Conservation (phyloP, 1,140 invertebrate species). For the Zaprionus capensis region DNA sequence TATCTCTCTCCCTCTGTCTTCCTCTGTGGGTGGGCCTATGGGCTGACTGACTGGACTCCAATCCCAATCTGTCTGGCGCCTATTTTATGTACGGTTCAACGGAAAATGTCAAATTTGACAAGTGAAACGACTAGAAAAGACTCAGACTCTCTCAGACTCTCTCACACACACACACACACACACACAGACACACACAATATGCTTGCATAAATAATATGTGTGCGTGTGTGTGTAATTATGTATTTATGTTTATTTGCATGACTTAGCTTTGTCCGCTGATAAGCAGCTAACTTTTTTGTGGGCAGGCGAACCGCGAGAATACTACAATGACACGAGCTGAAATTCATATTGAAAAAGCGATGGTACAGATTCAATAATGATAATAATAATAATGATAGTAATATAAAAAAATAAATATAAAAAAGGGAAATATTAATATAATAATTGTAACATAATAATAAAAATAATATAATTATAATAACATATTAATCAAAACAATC, state of each 20-base stretch:
- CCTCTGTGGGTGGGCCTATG: neutral
- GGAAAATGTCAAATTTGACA: conserved; percentile 79
- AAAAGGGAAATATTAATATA: no score
- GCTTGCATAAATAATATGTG: neutral
- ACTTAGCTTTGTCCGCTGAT: conserved; percentile 12
- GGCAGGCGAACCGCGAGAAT: neutral
- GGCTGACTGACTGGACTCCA: neutral
- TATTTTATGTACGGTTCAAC: conserved; percentile 76
- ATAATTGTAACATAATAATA: no score
- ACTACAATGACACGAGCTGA: conserved; percentile 24
- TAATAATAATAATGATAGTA: no score
- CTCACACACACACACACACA: neutral
- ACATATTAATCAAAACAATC: no score
- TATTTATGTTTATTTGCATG: conserved; percentile 3
- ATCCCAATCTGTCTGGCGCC: conserved; percentile 74
- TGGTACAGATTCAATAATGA: no score
- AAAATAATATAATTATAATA: no score
- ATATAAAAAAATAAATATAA: no score
- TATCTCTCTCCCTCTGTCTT: neutral
- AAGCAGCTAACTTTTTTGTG: conserved; percentile 29
- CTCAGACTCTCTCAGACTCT: conserved; percentile 20
- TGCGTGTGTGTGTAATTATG: conserved; percentile 4
- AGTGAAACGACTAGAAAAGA: conserved; percentile 26
- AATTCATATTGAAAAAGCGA: neutral
- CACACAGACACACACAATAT: neutral